Conservation (phyloP, 2,113 vertebrate species). For the Rhinoderma darwinii region DNA sequence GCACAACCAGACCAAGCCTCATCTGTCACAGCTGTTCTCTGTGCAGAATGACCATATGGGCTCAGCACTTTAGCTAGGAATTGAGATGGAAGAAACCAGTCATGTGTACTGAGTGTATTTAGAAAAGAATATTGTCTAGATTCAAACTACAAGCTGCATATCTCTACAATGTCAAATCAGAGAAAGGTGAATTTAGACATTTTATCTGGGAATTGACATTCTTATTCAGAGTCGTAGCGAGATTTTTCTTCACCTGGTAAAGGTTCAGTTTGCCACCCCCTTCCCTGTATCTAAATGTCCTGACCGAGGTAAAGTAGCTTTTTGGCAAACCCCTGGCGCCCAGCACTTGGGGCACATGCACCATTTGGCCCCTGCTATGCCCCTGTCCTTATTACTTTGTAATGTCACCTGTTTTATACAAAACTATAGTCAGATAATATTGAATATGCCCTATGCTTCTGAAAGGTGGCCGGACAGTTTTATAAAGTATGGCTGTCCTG, state of each 20-base stretch:
- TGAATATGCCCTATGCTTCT: no score
- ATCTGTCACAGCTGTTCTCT: slow-evolving; percentile 54
- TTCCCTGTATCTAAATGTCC: no score
- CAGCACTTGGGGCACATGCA: no score
- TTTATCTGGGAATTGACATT: background rate
- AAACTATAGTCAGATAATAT: background rate
- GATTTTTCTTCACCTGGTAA: no score
- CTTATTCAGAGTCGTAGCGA: no score
- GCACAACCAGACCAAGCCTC: slow-evolving; percentile 30
- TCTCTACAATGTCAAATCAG: slow-evolving; percentile 7
- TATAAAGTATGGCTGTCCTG: no score
- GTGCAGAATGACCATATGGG: slow-evolving; percentile 50
- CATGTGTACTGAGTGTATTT: slow-evolving; percentile 29
- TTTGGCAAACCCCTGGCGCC: no score
- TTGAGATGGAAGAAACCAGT: slow-evolving; percentile 44
- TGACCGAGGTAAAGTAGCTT: no score
- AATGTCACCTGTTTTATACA: no score
- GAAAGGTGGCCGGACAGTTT: no score
- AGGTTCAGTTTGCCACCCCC: no score
- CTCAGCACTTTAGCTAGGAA: slow-evolving; percentile 44
- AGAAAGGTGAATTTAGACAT: background rate
- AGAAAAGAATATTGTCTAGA: slow-evolving; percentile 22
- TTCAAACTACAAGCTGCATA: background rate
- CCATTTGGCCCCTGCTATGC: no score
- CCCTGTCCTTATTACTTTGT: background rate